Conservation (phyloP, 1,140 invertebrate species). For the Aphelinus atriplicis region DNA sequence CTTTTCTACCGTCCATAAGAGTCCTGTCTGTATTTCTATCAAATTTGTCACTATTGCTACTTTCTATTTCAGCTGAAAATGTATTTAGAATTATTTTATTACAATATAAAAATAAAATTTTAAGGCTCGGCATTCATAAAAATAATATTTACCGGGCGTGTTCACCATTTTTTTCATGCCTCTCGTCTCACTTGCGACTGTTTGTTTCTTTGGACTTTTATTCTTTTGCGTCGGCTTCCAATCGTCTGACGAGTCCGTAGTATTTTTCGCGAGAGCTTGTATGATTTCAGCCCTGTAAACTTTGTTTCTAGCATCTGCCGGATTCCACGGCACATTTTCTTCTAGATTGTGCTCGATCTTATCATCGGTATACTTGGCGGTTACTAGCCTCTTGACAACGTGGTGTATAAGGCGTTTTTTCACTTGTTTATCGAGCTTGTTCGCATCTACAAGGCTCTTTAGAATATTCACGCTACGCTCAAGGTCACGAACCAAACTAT, state of each 20-base stretch:
- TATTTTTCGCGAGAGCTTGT: conserved; percentile 56
- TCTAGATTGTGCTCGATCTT: conserved; percentile 59
- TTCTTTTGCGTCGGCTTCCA: conserved; percentile 54
- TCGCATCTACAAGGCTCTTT: conserved; percentile 60
- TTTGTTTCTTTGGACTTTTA: conserved; percentile 41
- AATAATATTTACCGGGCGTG: conserved; percentile 6
- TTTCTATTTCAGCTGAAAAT: conserved; percentile 44
- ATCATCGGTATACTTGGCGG: conserved; percentile 60
- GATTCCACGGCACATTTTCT: conserved; percentile 62
- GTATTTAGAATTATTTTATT: background rate
- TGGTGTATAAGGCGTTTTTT: conserved; percentile 63
- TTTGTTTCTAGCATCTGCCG: conserved; percentile 59
- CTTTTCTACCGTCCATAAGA: conserved; percentile 60
- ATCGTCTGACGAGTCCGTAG: conserved; percentile 58
- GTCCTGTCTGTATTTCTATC: conserved; percentile 58
- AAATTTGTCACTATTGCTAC: conserved; percentile 60
- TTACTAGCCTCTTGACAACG: conserved; percentile 63
- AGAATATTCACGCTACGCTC: conserved; percentile 64
- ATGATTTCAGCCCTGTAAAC: conserved; percentile 59
- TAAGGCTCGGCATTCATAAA: too few species aligned
- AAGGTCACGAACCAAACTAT: conserved; percentile 60
- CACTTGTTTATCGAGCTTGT: conserved; percentile 60
- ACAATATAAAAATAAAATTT: conserved; percentile 1
- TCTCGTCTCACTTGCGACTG: conserved; percentile 41
- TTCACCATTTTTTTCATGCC: conserved; percentile 46